phyloP scores from a whole-genome alignment of 1,140 invertebrate genomes.

The Pristionchus pacificus region DNA sequence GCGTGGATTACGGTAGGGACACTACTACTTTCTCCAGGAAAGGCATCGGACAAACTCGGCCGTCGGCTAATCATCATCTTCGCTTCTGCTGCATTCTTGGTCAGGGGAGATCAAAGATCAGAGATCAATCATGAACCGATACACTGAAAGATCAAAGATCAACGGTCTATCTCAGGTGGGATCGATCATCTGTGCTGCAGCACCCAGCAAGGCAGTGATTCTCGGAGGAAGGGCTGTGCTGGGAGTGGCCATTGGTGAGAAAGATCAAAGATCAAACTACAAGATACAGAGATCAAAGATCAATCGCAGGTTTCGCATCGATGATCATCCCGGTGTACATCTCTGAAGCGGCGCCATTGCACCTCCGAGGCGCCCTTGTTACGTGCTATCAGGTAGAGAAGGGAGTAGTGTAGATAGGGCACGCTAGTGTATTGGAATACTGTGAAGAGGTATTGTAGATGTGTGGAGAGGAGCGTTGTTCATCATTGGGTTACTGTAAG shows the following conservation, averaged over 20 bases:
- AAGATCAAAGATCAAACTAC: background rate
- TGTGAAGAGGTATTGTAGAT: too few species aligned
- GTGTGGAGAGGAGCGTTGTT: too few species aligned
- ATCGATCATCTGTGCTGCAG: constrained; percentile 63
- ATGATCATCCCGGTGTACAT: constrained; percentile 68
- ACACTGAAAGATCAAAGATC: too few species aligned
- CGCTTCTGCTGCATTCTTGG: constrained; percentile 64
- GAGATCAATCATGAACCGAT: too few species aligned
- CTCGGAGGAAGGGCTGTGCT: constrained; percentile 64
- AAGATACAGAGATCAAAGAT: background rate
- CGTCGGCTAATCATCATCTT: constrained; percentile 64
- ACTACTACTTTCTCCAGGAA: constrained; percentile 51
- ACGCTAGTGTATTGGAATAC: too few species aligned
- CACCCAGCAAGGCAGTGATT: constrained; percentile 61
- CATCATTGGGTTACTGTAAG: too few species aligned
- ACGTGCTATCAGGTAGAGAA: constrained; percentile 58
- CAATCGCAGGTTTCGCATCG: constrained; percentile 60
- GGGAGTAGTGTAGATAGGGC: too few species aligned
- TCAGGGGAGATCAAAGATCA: too few species aligned
- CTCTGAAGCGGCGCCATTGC: constrained; percentile 63
- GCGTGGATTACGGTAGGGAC: background rate
- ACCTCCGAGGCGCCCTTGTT: constrained; percentile 63
- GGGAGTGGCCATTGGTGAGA: constrained; percentile 64
- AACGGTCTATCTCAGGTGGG: too few species aligned
- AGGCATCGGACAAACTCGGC: constrained; percentile 62